A percentile compares a stretch with the other conserved stretches of the same genome.
Evolutionary conservation across 53 echinoderm and acorn worm species (phyloP).

Genomic region (Hippasteria phrygiana): DNA sequence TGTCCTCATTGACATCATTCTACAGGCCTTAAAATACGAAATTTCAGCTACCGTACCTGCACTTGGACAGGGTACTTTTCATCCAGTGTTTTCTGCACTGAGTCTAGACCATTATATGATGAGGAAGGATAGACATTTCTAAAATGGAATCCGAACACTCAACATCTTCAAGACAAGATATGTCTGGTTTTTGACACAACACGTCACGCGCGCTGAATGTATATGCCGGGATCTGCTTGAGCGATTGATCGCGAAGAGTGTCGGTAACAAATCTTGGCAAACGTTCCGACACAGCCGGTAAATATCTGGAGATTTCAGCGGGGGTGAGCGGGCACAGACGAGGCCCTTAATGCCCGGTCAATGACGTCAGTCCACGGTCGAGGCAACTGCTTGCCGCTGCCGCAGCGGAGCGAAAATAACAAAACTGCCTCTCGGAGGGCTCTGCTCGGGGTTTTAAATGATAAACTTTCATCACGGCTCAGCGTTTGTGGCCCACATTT

Average conservation of each 20-base stretch:
- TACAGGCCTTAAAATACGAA: too few relatives aligned
- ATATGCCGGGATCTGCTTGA: background rate
- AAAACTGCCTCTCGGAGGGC: background rate
- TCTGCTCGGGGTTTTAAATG: background rate
- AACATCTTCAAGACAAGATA: background rate
- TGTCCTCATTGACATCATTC: too few relatives aligned
- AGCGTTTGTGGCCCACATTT: too few relatives aligned
- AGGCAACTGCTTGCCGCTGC: background rate
- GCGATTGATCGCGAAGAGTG: background rate
- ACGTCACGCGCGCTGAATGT: background rate
- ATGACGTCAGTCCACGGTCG: constrained; percentile 46
- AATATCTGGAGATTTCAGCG: background rate
- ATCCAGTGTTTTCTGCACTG: too few relatives aligned
- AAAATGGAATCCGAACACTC: too few relatives aligned
- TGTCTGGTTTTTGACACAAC: background rate
- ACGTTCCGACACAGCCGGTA: background rate
- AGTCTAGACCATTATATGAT: too few relatives aligned
- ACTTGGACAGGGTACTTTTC: too few relatives aligned
- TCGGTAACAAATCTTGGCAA: background rate
- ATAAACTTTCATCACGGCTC: too few relatives aligned
- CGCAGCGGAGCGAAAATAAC: background rate
- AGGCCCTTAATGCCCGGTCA: background rate
- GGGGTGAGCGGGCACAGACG: background rate
- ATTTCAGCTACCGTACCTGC: too few relatives aligned
- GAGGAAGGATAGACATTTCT: too few relatives aligned